Evolutionary conservation across 2,888 invertebrate genomes (phyloP).

Genomic region (Drosophila eohydei): DNA sequence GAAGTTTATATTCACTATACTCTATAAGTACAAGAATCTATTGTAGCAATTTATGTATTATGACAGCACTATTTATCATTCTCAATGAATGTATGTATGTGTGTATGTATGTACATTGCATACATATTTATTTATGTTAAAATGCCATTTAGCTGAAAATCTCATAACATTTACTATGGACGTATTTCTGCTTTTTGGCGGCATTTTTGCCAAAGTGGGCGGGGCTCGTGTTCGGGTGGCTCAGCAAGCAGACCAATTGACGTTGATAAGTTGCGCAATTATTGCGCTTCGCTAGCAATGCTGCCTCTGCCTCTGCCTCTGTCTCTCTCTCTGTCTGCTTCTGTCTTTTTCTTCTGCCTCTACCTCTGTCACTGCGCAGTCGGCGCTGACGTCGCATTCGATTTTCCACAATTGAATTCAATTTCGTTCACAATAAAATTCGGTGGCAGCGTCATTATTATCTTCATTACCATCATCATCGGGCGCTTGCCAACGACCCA

Average conservation of each 20-base stretch:
- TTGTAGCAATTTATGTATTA: background rate
- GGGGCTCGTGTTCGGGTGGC: background rate
- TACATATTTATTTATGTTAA: slow-evolving; percentile 38
- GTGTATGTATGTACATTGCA: background rate
- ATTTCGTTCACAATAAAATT: slow-evolving; percentile 65
- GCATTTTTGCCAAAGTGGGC: slow-evolving; percentile 21
- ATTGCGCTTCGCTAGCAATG: slow-evolving; percentile 53
- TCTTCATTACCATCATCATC: slow-evolving; percentile 45
- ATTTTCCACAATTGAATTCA: slow-evolving; percentile 63
- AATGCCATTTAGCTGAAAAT: slow-evolving; percentile 37
- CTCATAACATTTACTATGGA: slow-evolving; percentile 38
- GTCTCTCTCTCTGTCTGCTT: background rate
- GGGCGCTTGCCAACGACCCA: slow-evolving; percentile 44
- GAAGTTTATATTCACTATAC: background rate
- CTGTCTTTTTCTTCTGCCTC: background rate
- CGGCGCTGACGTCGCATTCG: slow-evolving; percentile 41
- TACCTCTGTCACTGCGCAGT: background rate
- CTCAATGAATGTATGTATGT: background rate
- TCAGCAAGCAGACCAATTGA: slow-evolving; percentile 39
- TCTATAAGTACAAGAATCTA: background rate
- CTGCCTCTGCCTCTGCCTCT: slow-evolving; percentile 4
- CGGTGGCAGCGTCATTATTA: slow-evolving; percentile 46
- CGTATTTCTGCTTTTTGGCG: slow-evolving; percentile 4
- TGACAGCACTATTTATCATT: slow-evolving; percentile 1
- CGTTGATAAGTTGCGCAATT: slow-evolving; percentile 69